phyloP scores from a whole-genome alignment of 2,888 invertebrate genomes.

The Cephus pygmeus region DNA sequence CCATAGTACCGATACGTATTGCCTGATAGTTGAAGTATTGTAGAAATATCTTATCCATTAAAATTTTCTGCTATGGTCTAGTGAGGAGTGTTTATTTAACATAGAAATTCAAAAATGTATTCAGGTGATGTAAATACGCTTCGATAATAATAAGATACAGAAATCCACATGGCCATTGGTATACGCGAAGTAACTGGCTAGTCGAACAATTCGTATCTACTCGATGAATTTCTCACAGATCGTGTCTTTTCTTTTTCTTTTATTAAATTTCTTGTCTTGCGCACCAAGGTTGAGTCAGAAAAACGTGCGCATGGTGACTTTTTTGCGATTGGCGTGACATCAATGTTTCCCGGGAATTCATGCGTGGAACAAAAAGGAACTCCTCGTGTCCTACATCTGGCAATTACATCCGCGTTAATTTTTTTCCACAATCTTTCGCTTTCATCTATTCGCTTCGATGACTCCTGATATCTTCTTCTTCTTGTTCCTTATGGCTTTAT shows the following conservation, averaged over 20 bases:
- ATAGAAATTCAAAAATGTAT: background rate
- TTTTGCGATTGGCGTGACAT: background rate
- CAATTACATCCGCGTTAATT: background rate
- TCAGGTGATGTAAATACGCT: background rate
- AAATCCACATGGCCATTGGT: background rate
- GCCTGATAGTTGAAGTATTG: background rate
- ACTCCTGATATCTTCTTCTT: background rate
- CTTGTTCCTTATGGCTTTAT: too few species aligned
- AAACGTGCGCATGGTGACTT: background rate
- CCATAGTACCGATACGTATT: background rate
- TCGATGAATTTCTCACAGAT: background rate
- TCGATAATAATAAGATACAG: background rate
- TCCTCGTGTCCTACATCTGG: background rate
- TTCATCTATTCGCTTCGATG: background rate
- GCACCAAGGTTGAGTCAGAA: background rate
- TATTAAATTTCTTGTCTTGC: background rate
- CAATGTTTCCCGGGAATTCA: background rate
- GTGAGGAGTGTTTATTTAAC: background rate
- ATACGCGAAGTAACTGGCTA: background rate
- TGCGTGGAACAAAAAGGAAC: background rate
- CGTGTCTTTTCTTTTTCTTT: background rate
- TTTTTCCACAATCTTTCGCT: background rate
- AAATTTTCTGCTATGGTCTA: background rate
- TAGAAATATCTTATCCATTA: background rate
- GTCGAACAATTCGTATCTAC: background rate